Evolutionary conservation across 2,888 invertebrate genomes (phyloP).

Genomic region (Polydrusus tereticollis): DNA sequence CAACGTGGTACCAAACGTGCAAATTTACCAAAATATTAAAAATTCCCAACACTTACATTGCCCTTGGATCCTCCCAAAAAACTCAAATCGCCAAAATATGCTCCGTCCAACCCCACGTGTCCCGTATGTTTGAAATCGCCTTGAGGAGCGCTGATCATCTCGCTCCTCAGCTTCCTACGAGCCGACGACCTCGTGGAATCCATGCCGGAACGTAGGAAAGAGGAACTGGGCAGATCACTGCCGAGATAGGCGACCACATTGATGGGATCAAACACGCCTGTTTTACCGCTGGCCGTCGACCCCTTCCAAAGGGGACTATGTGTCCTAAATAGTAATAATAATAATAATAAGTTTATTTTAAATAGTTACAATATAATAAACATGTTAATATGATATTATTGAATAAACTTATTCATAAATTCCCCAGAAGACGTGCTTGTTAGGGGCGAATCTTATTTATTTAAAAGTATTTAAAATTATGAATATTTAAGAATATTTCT

Average conservation of each 20-base stretch:
- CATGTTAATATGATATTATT: too few species aligned
- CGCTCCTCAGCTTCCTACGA: conserved; percentile 80
- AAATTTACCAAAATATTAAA: too few species aligned
- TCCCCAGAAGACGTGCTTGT: too few species aligned
- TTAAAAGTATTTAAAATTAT: too few species aligned
- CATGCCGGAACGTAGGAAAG: conserved; percentile 67
- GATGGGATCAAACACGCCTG: conserved; percentile 92
- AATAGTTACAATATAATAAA: too few species aligned
- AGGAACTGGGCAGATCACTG: conserved; percentile 75
- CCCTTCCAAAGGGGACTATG: conserved; percentile 90
- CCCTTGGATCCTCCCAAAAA: conserved; percentile 74
- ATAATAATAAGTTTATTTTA: too few species aligned
- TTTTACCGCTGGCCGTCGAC: conserved; percentile 87
- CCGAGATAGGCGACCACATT: conserved; percentile 91
- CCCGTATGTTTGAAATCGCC: conserved; percentile 96
- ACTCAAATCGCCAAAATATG: conserved; percentile 94
- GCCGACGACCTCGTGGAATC: conserved; percentile 75
- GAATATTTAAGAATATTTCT: too few species aligned
- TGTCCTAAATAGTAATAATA: conserved; percentile 66
- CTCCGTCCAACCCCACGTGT: conserved; percentile 97
- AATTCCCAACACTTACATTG: conserved; percentile 58
- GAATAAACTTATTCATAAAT: too few species aligned
- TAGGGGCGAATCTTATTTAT: too few species aligned
- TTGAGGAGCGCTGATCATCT: conserved; percentile 97
- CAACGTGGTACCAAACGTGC: too few species aligned